Base-by-base conservation (phyloP, 1,140 invertebrate species). In the Trichogramma pretiosum region DNA sequence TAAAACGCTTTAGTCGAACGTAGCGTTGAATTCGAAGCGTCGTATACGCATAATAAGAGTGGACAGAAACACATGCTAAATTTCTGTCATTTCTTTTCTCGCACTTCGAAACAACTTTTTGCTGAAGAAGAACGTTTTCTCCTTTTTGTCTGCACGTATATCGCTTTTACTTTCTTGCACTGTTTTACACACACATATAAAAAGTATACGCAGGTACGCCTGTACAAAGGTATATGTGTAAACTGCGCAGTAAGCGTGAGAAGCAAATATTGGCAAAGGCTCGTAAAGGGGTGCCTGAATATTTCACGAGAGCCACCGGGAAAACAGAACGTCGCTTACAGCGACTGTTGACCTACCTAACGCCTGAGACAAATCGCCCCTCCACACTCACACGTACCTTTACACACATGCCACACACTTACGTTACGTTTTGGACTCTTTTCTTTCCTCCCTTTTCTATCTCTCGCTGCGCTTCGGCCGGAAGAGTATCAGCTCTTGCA, bases 341-440 rank as follows among this genome's bases (percentile, higher is more conserved):
- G 46, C 46, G 28, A 47, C 45, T 47, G 16, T 9, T 37, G 36
- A 47, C 37, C 46, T 47, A 33, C 34, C n/a, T n/a, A n/a, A n/a
- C 13, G 24, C 24, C 5, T 28, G 24, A 28, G 11, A 7, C 24
- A 28, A 28, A 11, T 28, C 24, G 24, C 24, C 24, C 24, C 24
- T 11, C 24, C 5, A 7, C 11, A 5, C 24, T 28, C 5, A 28
- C 11, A 28, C 5, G 11, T 28, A 11, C 24, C 5, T 7, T 7
- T 11, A 28, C 24, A 28, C 5, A 11, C 24, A 28, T 11, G 24
- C 24, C 24, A 28, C 5, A 7, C 24, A 28, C 24, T 11, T 28
- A 28, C 5, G 11, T 28, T 28, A 5, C 24, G 24, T 28, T 28
- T 28, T 28, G 24, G 11, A 28, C 5, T 7, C 24, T 28, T 11